Percentiles rank a stretch among this genome's conserved stretches.
Evolutionary conservation across 2,113 vertebrate species (phyloP).

Genomic region (Paramormyrops kingsleyae): DNA sequence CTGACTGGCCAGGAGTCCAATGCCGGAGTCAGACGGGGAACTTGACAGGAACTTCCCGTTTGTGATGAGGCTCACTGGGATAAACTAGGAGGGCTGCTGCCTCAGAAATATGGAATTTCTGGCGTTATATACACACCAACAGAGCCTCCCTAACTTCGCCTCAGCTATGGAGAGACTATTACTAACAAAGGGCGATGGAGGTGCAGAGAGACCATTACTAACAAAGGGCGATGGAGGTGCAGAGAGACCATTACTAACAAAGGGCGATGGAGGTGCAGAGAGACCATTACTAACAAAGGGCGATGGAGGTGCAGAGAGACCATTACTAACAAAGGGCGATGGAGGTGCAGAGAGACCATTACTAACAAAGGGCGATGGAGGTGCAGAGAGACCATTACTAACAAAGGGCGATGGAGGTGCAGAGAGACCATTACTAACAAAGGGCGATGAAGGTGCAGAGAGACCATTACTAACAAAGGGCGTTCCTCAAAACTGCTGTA

Average conservation of each 20-base stretch:
- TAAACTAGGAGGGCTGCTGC: background rate
- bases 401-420: too few relatives aligned
- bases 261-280: background rate
- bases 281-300: background rate
- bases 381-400: too few relatives aligned
- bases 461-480: too few relatives aligned
- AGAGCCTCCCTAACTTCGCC: background rate
- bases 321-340: too few relatives aligned
- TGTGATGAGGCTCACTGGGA: background rate
- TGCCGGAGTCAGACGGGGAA: background rate
- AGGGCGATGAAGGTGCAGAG: too few relatives aligned
- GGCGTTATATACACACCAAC: background rate
- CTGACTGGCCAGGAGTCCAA: background rate
- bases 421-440: background rate
- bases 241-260: background rate
- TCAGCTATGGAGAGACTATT: background rate
- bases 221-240: too few relatives aligned
- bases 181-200: too few relatives aligned
- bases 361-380: too few relatives aligned
- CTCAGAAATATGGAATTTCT: background rate
- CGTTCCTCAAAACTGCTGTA: background rate
- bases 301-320: too few relatives aligned
- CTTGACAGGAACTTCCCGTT: background rate
- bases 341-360: background rate
- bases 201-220: too few relatives aligned